A percentile compares a stretch with the other conserved stretches of the same genome.
These are phyloP conservation scores for Epinephelus cyanopodus DNA, from an alignment of 2,113 vertebrate genomes.

Conservation along the genomic window DNA sequence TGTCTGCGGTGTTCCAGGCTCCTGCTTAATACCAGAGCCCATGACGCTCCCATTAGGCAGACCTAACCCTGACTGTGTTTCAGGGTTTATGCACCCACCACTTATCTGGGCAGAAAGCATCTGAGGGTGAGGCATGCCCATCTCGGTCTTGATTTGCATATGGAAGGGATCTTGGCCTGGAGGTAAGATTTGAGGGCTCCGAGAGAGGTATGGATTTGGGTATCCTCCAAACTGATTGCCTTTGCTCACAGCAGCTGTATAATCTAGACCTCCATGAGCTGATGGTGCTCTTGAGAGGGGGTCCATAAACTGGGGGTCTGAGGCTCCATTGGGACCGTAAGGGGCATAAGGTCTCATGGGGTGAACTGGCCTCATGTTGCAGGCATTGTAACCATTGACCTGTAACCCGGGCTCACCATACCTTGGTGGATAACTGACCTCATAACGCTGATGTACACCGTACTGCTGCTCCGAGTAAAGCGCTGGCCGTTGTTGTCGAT, in stretches of 20 bases:
- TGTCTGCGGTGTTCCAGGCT: slow-evolving; percentile 62
- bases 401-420: slow-evolving; percentile 89
- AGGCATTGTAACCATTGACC: slow-evolving; percentile 88
- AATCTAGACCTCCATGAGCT: slow-evolving; percentile 82
- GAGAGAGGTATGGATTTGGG: slow-evolving; percentile 83
- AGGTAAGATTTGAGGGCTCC: slow-evolving; percentile 80
- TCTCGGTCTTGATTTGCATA: slow-evolving; percentile 88
- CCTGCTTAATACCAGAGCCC: slow-evolving; percentile 76
- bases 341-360: slow-evolving; percentile 83
- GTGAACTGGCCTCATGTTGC: slow-evolving; percentile 85
- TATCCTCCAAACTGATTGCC: slow-evolving; percentile 86
- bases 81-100: slow-evolving; percentile 82
- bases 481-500: slow-evolving; percentile 88
- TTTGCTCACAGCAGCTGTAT: slow-evolving; percentile 84
- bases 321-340: slow-evolving; percentile 82
- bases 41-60: slow-evolving; percentile 78
- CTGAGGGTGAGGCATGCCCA: slow-evolving; percentile 83
- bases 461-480: slow-evolving; percentile 91
- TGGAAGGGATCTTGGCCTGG: slow-evolving; percentile 85
- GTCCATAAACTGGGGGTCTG: slow-evolving; percentile 87
- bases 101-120: slow-evolving; percentile 83
- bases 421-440: slow-evolving; percentile 89
- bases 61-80: slow-evolving; percentile 79
- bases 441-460: slow-evolving; percentile 85
- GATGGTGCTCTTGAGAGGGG: slow-evolving; percentile 84